Base-by-base conservation (phyloP, 2,888 invertebrate species). In the Lomographa bimaculata region DNA sequence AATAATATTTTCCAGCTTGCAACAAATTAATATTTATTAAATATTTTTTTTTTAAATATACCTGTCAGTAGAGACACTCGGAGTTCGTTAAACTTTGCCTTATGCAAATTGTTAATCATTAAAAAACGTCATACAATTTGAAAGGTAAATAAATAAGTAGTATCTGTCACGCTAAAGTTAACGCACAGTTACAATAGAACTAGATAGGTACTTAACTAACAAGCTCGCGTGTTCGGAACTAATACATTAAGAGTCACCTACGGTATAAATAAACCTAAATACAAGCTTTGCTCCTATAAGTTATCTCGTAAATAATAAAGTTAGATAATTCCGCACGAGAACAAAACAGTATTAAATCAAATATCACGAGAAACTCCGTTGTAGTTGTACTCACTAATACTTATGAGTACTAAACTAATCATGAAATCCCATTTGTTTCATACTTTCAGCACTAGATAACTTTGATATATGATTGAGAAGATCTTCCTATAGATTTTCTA, bases 291-390 rank as follows among this genome's bases (percentile, higher is more conserved):
- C 34, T 40, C 28, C 29, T 10, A 21, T 45, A 72, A 72, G 61
- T 76, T 73, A 34, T 27, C 51, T 52, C 63, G 50, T 76, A 75
- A 76, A 76, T 76, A 60, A 60, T 54, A 50, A 74, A 75, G 66
- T 74, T 69, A 47, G 64, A 72, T 69, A 59, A 67, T 66, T 70
- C 54, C 46, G 42, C 53, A 50, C 54, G 57, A 62, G 66, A 68
- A 70, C 69, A 63, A 60, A 69, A 70, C 66, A 68, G 58, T 60
- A 56, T 60, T 76, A 73, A 73, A 74, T 74, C 71, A 71, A 58
- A 60, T 33, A 42, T 33, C 23, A 10, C 9, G 37, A 43, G 43
- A 46, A 52, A 46, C 37, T 52, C 24, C 21, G 18, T 26, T n/a
- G n/a, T n/a, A n/a, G 9, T 29, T 33, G 23, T 26, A 23, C 12